Conservation (phyloP, 2,888 invertebrate species). For the Tethea ocularis region DNA sequence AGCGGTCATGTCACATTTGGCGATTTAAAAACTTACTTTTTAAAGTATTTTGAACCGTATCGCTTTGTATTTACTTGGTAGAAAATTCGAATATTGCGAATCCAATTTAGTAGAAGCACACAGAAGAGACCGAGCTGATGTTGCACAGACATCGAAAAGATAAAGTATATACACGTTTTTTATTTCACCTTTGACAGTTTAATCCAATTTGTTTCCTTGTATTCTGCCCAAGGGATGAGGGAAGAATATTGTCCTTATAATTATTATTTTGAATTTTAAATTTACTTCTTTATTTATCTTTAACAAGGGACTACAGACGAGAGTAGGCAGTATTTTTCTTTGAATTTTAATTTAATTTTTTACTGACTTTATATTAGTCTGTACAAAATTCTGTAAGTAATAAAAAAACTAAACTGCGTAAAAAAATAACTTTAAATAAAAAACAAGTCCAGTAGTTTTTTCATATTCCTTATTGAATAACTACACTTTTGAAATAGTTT, state of each 20-base stretch:
- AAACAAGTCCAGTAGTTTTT: too few relatives aligned
- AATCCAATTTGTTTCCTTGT: constrained; percentile 82
- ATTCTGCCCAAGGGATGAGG: constrained; percentile 75
- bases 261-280: constrained; percentile 77
- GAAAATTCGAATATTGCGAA: constrained; percentile 31
- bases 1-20: constrained; percentile 58
- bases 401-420: too few relatives aligned
- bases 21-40: constrained; percentile 40
- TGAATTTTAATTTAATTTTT: constrained; percentile 27
- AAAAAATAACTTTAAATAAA: too few relatives aligned
- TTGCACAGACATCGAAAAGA: constrained; percentile 69
- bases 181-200: constrained; percentile 83
- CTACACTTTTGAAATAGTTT: too few relatives aligned
- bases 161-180: constrained; percentile 73
- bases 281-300: constrained; percentile 54
- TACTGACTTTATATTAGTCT: too few relatives aligned
- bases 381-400: too few relatives aligned
- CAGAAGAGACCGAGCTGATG: constrained; percentile 51
- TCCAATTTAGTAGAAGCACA: constrained; percentile 32
- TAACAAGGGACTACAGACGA: constrained; percentile 31
- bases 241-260: constrained; percentile 72
- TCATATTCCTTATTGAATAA: too few relatives aligned
- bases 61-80: constrained; percentile 25
- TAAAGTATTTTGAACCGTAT: constrained; percentile 47
- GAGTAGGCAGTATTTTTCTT: constrained; percentile 25